phyloP scores from a whole-genome alignment of 2,888 invertebrate species.

The Apotomis turbidana region DNA sequence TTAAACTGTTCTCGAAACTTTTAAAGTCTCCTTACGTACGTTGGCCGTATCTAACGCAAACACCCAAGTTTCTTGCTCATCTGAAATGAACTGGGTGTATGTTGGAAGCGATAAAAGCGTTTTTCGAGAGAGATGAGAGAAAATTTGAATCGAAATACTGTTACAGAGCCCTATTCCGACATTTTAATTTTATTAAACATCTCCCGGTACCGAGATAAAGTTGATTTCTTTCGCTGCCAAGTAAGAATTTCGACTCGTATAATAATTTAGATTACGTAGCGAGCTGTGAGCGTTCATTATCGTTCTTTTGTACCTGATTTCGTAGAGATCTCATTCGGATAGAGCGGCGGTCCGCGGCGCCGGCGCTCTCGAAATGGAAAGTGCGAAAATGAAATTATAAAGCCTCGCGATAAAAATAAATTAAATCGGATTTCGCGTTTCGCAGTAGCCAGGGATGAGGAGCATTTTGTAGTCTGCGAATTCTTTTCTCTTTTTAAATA shows the following conservation, averaged over 20 bases:
- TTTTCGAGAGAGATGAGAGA: conserved; percentile 57
- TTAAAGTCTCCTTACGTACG: conserved; percentile 50
- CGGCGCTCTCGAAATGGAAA: conserved; percentile 82
- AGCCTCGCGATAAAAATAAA: conserved; percentile 84
- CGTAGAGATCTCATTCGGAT: conserved; percentile 83
- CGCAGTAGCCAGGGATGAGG: conserved; percentile 79
- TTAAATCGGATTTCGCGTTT: conserved; percentile 83
- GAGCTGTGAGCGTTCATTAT: conserved; percentile 84
- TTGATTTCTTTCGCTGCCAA: conserved; percentile 81
- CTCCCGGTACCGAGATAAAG: conserved; percentile 77
- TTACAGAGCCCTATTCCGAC: conserved; percentile 68
- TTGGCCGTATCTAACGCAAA: conserved; percentile 47
- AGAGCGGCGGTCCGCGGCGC: conserved; percentile 80
- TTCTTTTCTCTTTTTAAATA: conserved; percentile 81
- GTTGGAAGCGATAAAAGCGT: conserved; percentile 55
- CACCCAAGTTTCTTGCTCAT: conserved; percentile 47
- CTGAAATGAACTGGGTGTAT: conserved; percentile 51
- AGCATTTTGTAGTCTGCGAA: conserved; percentile 78
- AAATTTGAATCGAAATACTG: conserved; percentile 74
- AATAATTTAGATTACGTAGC: conserved; percentile 84
- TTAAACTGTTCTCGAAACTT: conserved; percentile 48
- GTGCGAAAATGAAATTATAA: conserved; percentile 85
- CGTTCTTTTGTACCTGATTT: conserved; percentile 84
- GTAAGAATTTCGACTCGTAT: conserved; percentile 82
- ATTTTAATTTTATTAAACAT: conserved; percentile 82